Conservation (phyloP, 2,113 vertebrate genomes). For the Daboia siamensis region DNA sequence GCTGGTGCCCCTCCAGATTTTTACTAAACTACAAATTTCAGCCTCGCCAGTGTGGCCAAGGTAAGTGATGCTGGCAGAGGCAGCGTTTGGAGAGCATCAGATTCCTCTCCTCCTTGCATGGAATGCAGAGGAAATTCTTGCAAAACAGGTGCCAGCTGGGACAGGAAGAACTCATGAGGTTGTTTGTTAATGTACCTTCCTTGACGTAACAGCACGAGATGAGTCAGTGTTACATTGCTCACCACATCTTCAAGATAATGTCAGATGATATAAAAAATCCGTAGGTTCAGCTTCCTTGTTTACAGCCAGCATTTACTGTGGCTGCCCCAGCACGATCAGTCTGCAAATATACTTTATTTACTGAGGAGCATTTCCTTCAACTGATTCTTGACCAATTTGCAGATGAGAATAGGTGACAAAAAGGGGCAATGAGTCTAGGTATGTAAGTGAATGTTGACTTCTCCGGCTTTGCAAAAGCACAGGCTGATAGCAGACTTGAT, state of each 20-base stretch:
- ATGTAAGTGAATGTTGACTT: background rate
- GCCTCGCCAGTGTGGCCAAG: background rate
- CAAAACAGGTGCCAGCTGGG: background rate
- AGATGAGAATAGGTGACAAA: background rate
- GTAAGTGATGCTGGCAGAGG: background rate
- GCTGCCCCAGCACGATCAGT: background rate
- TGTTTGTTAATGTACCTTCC: background rate
- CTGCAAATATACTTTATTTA: background rate
- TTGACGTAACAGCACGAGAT: background rate
- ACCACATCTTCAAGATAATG: background rate
- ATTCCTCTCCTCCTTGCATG: background rate
- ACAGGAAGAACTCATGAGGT: background rate
- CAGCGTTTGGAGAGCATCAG: background rate
- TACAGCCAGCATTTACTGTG: background rate
- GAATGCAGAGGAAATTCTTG: background rate
- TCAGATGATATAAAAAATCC: background rate
- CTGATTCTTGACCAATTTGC: background rate
- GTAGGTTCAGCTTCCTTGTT: background rate
- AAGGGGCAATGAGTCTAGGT: background rate
- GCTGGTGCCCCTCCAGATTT: background rate
- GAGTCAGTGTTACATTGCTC: background rate
- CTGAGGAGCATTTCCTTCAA: background rate
- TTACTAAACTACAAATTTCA: background rate
- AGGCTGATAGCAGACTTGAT: background rate
- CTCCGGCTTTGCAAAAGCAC: background rate